Conservation (phyloP, 2,113 vertebrate genomes). For the Tiliqua scincoides region DNA sequence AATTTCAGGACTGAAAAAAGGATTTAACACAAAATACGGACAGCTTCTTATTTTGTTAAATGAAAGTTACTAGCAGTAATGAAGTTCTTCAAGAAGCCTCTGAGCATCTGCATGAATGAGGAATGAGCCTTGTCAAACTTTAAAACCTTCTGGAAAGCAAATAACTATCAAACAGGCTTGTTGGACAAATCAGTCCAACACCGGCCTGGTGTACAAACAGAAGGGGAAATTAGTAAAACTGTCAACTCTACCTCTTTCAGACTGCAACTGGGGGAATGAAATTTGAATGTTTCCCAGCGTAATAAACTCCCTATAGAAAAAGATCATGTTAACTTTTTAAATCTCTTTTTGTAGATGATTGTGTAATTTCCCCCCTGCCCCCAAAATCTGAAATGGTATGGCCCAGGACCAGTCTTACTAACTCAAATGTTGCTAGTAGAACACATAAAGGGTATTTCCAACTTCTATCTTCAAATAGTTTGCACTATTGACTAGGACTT, state of each 20-base stretch:
- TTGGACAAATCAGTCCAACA: not conserved
- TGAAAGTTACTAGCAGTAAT: not conserved
- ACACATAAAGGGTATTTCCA: not conserved
- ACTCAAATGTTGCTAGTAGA: not conserved
- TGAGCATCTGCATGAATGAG: slow-evolving; percentile 1
- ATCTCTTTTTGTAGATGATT: too few species aligned
- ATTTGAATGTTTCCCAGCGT: not conserved
- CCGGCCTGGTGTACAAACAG: not conserved
- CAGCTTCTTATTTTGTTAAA: slow-evolving; percentile 62
- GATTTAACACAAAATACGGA: slow-evolving; percentile 58
- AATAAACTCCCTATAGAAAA: not conserved
- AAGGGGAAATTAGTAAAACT: not conserved
- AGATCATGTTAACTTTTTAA: not conserved
- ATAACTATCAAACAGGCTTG: not conserved
- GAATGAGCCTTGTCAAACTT: slow-evolving; percentile 3
- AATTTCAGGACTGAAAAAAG: slow-evolving; percentile 71
- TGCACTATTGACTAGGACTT: not conserved
- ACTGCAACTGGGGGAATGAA: not conserved
- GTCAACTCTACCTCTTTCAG: not conserved
- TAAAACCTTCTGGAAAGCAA: slow-evolving; percentile 28
- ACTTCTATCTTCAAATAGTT: not conserved
- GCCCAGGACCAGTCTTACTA: not conserved
- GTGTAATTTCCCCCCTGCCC: not conserved
- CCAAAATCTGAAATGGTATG: not conserved
- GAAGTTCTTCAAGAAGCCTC: slow-evolving; percentile 21